Conservation (phyloP, 2,797 vertebrate genomes). For the Neosalanx taihuensis region DNA sequence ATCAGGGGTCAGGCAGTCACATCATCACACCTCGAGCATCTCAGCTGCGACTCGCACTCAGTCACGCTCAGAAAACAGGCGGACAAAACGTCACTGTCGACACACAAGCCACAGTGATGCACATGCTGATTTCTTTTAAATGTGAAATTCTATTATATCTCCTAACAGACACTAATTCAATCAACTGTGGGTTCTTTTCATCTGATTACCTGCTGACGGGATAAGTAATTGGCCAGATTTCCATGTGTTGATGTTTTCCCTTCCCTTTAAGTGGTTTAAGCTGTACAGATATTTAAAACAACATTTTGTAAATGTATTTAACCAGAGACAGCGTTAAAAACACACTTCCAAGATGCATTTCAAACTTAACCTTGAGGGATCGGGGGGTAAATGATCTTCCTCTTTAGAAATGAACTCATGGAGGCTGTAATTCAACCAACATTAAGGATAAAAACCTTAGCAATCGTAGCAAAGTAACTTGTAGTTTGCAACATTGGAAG, state of each 20-base stretch:
- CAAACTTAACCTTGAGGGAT: constrained; percentile 34
- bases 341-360: constrained; percentile 31
- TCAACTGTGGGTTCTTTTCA: constrained; percentile 25
- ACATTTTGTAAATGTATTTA: constrained; percentile 44
- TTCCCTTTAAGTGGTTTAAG: constrained; percentile 31
- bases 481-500: too few relatives aligned
- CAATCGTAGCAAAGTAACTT: too few relatives aligned
- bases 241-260: constrained; percentile 21
- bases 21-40: not conserved
- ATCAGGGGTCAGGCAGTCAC: not conserved
- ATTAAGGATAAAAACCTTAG: not conserved
- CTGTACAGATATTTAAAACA: constrained; percentile 25
- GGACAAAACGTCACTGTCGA: too few relatives aligned
- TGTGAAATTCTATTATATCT: not conserved
- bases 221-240: constrained; percentile 33
- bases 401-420: constrained; percentile 11
- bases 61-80: too few relatives aligned
- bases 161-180: not conserved
- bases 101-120: too few relatives aligned
- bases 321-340: constrained; percentile 37
- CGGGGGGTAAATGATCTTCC: constrained; percentile 18
- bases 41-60: not conserved
- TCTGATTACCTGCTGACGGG: constrained; percentile 39
- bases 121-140: not conserved
- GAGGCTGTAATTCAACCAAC: constrained; percentile 2